These are phyloP conservation scores for Cyphomyrmex costatus DNA, from an alignment of 1,140 invertebrate genomes.

Conservation along the genomic window DNA sequence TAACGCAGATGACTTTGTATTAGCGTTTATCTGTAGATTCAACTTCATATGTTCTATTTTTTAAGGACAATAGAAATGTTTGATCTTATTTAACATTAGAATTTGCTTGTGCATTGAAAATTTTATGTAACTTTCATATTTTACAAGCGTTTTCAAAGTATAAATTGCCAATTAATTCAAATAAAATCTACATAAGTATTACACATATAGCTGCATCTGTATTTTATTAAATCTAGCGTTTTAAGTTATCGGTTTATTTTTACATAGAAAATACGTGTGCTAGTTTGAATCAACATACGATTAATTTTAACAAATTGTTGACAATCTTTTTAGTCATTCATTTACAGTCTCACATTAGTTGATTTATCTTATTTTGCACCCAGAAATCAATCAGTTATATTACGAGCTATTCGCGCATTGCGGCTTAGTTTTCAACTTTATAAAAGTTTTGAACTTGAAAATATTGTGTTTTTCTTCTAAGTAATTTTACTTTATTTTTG, in stretches of 20 bases:
- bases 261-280: background rate
- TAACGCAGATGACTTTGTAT: constrained; percentile 40
- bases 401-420: background rate
- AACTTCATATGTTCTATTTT: constrained; percentile 23
- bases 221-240: background rate
- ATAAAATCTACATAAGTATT: constrained; percentile 7
- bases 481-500: constrained; percentile 18
- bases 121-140: background rate
- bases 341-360: background rate
- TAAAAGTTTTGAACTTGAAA: background rate
- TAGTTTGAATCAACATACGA: background rate
- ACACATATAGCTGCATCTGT: background rate
- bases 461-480: background rate
- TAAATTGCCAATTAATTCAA: background rate
- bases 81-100: background rate
- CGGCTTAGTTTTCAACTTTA: background rate
- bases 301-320: background rate
- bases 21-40: constrained; percentile 11
- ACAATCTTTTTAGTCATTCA: background rate
- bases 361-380: background rate
- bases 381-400: background rate
- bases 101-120: background rate
- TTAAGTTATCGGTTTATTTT: background rate
- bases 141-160: constrained; percentile 3
- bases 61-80: background rate